phyloP scores from a whole-genome alignment of 2,113 vertebrate species.

The Periophthalmus modestus region DNA sequence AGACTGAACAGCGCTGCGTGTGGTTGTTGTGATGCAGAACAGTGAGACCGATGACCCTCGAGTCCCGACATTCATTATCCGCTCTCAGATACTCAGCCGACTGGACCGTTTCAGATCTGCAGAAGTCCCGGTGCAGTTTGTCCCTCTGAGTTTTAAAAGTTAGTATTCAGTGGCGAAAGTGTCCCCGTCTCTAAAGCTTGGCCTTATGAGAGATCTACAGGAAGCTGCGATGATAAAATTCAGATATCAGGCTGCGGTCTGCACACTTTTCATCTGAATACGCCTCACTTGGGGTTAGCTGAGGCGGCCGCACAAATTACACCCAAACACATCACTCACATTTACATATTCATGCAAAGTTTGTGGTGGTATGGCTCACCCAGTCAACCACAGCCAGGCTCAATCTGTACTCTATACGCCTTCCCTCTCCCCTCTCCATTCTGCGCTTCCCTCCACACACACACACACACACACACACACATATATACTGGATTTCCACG shows the following conservation, averaged over 20 bases:
- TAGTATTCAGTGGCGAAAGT: slow-evolving; percentile 27
- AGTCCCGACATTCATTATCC: too few relatives aligned
- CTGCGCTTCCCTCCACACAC: slow-evolving; percentile 1
- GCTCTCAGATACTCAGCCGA: neutral
- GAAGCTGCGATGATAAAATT: slow-evolving; percentile 43
- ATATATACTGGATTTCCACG: too few relatives aligned
- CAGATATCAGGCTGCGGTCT: slow-evolving; percentile 36
- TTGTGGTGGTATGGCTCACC: slow-evolving; percentile 52
- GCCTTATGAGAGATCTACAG: slow-evolving; percentile 43
- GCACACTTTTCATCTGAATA: slow-evolving; percentile 59
- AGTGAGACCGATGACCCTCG: too few relatives aligned
- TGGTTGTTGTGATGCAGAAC: too few relatives aligned
- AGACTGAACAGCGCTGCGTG: too few relatives aligned
- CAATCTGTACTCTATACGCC: slow-evolving; percentile 1
- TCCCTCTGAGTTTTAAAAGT: slow-evolving; percentile 28
- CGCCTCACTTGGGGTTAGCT: slow-evolving; percentile 51
- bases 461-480: neutral
- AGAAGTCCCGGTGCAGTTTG: slow-evolving; percentile 12
- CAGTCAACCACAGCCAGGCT: slow-evolving; percentile 47
- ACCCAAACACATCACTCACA: slow-evolving; percentile 65
- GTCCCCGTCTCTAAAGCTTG: slow-evolving; percentile 49
- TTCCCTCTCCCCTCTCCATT: neutral
- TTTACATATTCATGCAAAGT: slow-evolving; percentile 68
- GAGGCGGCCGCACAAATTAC: slow-evolving; percentile 64
- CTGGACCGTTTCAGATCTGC: slow-evolving; percentile 12